These are phyloP conservation scores for Sarcophaga bullata DNA, from an alignment of 1,140 invertebrate species.

Conservation along the genomic window DNA sequence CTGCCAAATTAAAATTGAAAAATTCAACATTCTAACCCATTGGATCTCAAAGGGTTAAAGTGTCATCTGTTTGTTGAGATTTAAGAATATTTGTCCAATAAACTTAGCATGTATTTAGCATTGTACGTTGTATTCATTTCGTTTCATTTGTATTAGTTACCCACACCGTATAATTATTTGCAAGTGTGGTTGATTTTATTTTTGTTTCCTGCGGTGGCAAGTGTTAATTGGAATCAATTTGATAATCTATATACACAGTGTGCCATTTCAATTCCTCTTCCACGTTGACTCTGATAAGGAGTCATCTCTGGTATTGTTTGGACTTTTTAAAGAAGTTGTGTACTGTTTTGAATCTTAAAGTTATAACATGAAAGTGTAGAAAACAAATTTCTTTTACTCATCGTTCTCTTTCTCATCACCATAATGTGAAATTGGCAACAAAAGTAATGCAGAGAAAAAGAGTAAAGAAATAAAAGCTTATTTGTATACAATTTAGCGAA, in stretches of 20 bases:
- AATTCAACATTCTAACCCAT: too few species aligned
- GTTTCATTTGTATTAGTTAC: neutral
- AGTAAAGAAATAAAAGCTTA: neutral
- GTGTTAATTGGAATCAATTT: conserved; percentile 66
- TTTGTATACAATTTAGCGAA: neutral
- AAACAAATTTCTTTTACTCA: too few species aligned
- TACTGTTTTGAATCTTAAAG: too few species aligned
- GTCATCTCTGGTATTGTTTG: neutral
- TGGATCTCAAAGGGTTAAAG: conserved; percentile 7
- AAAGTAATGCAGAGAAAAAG: neutral
- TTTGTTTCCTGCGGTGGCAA: conserved; percentile 57
- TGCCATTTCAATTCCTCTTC: conserved; percentile 9
- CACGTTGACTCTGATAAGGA: neutral
- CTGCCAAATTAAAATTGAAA: too few species aligned
- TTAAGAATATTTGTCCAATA: conserved; percentile 31
- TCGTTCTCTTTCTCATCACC: neutral
- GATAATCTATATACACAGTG: conserved; percentile 55
- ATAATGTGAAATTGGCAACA: neutral
- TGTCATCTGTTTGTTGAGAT: conserved; percentile 13
- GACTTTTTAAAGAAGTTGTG: neutral
- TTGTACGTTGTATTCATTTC: neutral
- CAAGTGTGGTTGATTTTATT: conserved; percentile 1
- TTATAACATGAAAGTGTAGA: too few species aligned
- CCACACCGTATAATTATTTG: neutral
- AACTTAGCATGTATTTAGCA: conserved; percentile 34